phyloP scores from a whole-genome alignment of 2,888 invertebrate genomes.

The Pterostichus niger region DNA sequence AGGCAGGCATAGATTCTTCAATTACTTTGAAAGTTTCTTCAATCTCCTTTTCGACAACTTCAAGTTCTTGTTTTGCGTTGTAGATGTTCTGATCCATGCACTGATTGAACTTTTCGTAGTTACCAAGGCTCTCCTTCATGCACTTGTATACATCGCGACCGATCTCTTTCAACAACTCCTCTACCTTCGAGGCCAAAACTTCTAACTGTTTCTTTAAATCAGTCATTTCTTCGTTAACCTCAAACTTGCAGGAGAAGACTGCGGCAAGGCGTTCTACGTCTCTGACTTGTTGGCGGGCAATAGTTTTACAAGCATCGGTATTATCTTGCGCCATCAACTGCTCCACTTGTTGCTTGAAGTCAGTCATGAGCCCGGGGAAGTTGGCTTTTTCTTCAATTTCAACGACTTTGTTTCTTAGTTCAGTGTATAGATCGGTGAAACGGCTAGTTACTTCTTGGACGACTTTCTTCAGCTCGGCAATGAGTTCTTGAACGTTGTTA shows the following conservation, averaged over 20 bases:
- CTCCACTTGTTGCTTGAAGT: neutral
- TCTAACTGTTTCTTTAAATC: neutral
- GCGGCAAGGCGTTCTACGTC: neutral
- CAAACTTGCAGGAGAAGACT: neutral
- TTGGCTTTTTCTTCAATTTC: neutral
- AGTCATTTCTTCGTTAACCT: constrained; percentile 4
- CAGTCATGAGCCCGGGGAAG: neutral
- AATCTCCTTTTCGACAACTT: constrained; percentile 23
- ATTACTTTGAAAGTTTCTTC: constrained; percentile 1
- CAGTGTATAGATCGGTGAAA: neutral
- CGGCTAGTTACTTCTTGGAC: neutral
- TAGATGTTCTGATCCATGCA: neutral
- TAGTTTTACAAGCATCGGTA: neutral
- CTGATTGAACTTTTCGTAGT: neutral
- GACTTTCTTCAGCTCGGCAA: neutral
- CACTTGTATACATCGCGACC: neutral
- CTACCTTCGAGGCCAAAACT: neutral
- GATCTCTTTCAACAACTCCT: neutral
- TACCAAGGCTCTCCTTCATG: neutral
- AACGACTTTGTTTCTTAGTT: neutral
- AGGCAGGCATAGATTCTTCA: neutral
- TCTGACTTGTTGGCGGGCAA: neutral
- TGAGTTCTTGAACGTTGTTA: neutral
- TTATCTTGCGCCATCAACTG: neutral
- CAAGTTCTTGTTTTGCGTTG: neutral